Base-by-base conservation (phyloP, 1,140 invertebrate species). In the Drepana arcuata region DNA sequence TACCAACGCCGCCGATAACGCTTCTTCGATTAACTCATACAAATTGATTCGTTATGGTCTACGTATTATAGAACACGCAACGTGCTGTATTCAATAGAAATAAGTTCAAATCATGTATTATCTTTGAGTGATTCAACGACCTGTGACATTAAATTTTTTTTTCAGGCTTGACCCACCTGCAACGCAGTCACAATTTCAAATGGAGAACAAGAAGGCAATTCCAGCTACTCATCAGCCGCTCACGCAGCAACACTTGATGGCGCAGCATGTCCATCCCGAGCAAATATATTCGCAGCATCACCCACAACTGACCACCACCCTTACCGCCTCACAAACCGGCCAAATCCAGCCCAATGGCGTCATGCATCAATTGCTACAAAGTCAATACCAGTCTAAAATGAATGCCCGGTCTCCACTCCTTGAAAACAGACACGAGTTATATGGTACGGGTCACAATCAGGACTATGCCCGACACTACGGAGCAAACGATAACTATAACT, bases 131-230 rank as follows among this genome's bases (percentile, higher is more conserved):
- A 10, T 2, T 26, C 7, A 37, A 16, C 24, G 14, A 33, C 11
- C 23, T 7, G 27, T 26, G 14, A 25, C 14, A 28, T 18, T 32
- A 43, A 44, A 41, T 49, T 37, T 33, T 77, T 75, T 48, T 88
- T 88, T 21, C 84, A 91, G 89, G 89, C 84, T 91, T 75, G 89
- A 90, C 53, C 88, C 89, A 58, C 88, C 88, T 49, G 85, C 87
- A 53, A 81, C 85, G 47, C 88, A 86, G 66, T 85, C 85, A 37
- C 83, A 85, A 48, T 83, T 74, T 60, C 86, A 85, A 62, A 90
- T 91, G 89, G 88, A 90, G 74, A 85, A 84, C 62, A 90, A 90
- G 72, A 90, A 90, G 81, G 73, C 86, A 60, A 67, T 75, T 26
- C 85, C 86, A 32, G 74, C 75, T 7, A 79, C 74, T 7, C 82